Base-by-base conservation (phyloP, 2,888 invertebrate genomes). In the Dicyrtomina minuta region DNA sequence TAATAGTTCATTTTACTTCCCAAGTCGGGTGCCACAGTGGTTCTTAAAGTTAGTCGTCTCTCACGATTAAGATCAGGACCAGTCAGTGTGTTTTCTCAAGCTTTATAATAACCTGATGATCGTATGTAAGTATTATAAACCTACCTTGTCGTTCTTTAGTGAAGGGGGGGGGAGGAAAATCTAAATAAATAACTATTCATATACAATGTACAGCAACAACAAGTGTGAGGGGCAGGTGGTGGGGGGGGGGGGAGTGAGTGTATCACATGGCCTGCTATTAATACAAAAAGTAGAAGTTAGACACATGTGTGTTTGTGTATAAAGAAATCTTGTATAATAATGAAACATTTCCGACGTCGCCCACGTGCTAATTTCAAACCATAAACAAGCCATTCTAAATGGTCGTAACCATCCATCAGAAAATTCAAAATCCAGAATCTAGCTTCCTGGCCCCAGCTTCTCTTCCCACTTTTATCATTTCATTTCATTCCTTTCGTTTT, bases 291-390 rank as follows among this genome's bases (percentile, higher is more conserved):
- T n/a, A n/a, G n/a, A n/a, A n/a, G 33, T 24, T 24, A 56, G 24
- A 26, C 26, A 22, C 26, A n/a, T 56, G 15, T 56, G 26, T 24
- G 13, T 56, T 5, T 56, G 15, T 56, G 26, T 24, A 27, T 56
- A 1, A 17, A 15, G 17, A 17, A 46, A n/a, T n/a, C n/a, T 46
- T 17, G 46, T 46, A n/a, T 26, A 53, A 59, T 10, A 59, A 59
- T 5, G 55, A 44, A 44, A 17, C 44, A 51, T 51, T 61, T 61
- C 46, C 46, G 61, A 61, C 46, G 26, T 61, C 61, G 61, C 61
- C 61, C 61, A 61, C 61, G 61, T 46, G 46, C 49, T 61, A 61
- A 61, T 61, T 61, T 27, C 46, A 27, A 61, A n/a, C 24, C 61
- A 61, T 46, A 61, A 61, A 61, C 46, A 61, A 46, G 27, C n/a